A percentile compares a stretch with the other conserved stretches of the same genome.
phyloP scores from a whole-genome alignment of 2,888 invertebrate genomes.

The Phyto melanocephala region DNA sequence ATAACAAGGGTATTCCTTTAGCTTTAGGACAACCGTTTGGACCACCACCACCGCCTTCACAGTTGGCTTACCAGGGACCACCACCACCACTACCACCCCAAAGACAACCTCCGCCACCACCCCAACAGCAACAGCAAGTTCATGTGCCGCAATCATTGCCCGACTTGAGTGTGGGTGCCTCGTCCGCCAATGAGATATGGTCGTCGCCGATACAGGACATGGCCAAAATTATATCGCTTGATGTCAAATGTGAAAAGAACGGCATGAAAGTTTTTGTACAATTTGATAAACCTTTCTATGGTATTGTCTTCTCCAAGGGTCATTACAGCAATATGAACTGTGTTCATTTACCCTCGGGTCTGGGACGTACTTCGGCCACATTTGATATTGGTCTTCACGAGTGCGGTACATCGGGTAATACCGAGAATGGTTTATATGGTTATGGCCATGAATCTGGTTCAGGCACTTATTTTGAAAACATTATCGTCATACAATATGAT shows the following conservation, averaged over 20 bases:
- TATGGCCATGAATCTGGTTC: slow-evolving; percentile 93
- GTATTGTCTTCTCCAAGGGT: slow-evolving; percentile 96
- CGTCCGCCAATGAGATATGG: slow-evolving; percentile 87
- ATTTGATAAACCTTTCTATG: slow-evolving; percentile 95
- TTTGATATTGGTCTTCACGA: slow-evolving; percentile 95
- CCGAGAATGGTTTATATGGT: slow-evolving; percentile 92
- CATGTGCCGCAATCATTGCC: slow-evolving; percentile 73
- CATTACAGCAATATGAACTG: slow-evolving; percentile 96
- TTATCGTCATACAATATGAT: slow-evolving; percentile 95
- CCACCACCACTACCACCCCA: slow-evolving; percentile 80
- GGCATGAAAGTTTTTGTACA: slow-evolving; percentile 96
- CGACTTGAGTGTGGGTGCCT: slow-evolving; percentile 74
- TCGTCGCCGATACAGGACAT: slow-evolving; percentile 91
- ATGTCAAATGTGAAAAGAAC: slow-evolving; percentile 96
- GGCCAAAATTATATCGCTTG: slow-evolving; percentile 94
- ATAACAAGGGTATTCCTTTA: slow-evolving; percentile 79
- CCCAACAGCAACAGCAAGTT: slow-evolving; percentile 65
- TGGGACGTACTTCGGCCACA: slow-evolving; percentile 91
- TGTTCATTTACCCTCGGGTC: slow-evolving; percentile 92
- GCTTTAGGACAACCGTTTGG: slow-evolving; percentile 80
- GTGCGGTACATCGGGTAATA: slow-evolving; percentile 94
- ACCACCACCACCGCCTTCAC: slow-evolving; percentile 79
- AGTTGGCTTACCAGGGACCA: slow-evolving; percentile 87
- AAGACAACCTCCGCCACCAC: slow-evolving; percentile 67
- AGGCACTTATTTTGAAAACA: slow-evolving; percentile 95